These are phyloP conservation scores for Nephrotoma flavescens DNA, from an alignment of 2,888 invertebrate species.

Conservation along the genomic window DNA sequence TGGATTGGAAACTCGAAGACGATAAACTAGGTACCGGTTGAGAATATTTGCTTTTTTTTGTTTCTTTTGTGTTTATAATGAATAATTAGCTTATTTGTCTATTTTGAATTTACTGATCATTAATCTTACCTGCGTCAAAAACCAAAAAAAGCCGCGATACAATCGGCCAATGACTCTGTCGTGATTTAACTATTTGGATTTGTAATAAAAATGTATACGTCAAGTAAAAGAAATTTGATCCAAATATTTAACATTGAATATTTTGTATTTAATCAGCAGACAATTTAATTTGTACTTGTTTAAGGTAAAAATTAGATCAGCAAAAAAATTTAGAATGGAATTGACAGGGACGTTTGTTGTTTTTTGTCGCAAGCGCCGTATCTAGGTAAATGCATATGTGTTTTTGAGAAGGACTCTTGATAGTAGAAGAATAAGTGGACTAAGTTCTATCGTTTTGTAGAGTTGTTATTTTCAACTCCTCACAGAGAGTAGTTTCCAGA, in stretches of 20 bases:
- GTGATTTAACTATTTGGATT: neutral
- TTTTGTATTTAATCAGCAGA: neutral
- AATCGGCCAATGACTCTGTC: neutral
- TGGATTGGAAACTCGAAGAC: neutral
- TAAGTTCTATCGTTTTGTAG: too few species aligned
- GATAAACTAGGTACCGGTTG: too few species aligned
- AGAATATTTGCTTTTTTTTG: neutral
- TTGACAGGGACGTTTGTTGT: neutral
- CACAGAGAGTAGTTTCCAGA: too few species aligned
- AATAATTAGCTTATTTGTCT: neutral
- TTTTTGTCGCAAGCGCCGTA: too few species aligned
- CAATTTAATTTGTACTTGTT: neutral
- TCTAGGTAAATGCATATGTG: too few species aligned
- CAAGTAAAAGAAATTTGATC: neutral
- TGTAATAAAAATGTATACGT: neutral
- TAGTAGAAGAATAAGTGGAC: too few species aligned
- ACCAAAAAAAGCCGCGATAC: neutral
- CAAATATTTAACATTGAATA: neutral
- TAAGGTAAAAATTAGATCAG: neutral
- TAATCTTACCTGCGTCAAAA: neutral
- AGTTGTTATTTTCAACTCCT: too few species aligned
- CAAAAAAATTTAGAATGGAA: neutral
- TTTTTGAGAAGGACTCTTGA: too few species aligned
- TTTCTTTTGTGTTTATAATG: neutral
- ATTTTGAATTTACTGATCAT: neutral